phyloP scores from a whole-genome alignment of 2,888 invertebrate species.

The Phyllotreta striolata region DNA sequence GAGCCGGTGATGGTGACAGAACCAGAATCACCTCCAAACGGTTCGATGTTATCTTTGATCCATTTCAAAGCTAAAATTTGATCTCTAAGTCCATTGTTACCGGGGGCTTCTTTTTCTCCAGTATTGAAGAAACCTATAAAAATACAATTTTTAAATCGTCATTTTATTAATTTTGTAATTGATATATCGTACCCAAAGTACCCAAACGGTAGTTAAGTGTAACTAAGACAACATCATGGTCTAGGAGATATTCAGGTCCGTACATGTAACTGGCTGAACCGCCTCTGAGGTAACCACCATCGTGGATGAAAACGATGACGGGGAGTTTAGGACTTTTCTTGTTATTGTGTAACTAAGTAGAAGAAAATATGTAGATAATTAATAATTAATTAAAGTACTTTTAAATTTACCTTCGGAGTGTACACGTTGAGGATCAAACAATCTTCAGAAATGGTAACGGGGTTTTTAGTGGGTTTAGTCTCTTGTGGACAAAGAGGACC shows the following conservation, averaged over 20 bases:
- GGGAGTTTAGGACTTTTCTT: constrained; percentile 60
- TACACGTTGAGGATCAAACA: constrained; percentile 73
- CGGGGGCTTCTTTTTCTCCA: constrained; percentile 71
- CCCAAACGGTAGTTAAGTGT: constrained; percentile 72
- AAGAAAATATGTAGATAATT: too few species aligned
- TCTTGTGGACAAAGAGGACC: constrained; percentile 58
- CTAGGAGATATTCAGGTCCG: constrained; percentile 71
- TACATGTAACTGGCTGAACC: constrained; percentile 67
- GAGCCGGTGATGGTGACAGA: constrained; percentile 72
- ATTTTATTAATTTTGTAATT: too few species aligned
- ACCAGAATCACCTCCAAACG: constrained; percentile 74
- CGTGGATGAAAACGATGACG: constrained; percentile 74
- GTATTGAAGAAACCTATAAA: constrained; percentile 63
- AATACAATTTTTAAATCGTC: too few species aligned
- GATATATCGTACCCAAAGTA: constrained; percentile 59
- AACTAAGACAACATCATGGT: constrained; percentile 71
- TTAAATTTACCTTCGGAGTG: constrained; percentile 62
- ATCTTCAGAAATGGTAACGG: constrained; percentile 67
- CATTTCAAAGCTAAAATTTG: constrained; percentile 73
- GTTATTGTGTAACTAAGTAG: constrained; percentile 53
- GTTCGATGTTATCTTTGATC: constrained; percentile 71
- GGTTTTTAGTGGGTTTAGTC: constrained; percentile 49
- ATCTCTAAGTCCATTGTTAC: constrained; percentile 76
- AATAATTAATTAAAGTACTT: too few species aligned
- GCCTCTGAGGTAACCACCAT: constrained; percentile 70